Percentiles rank a stretch among this genome's conserved stretches.
Conservation (phyloP, 2,113 vertebrate species). For the Tylochromis polylepis region DNA sequence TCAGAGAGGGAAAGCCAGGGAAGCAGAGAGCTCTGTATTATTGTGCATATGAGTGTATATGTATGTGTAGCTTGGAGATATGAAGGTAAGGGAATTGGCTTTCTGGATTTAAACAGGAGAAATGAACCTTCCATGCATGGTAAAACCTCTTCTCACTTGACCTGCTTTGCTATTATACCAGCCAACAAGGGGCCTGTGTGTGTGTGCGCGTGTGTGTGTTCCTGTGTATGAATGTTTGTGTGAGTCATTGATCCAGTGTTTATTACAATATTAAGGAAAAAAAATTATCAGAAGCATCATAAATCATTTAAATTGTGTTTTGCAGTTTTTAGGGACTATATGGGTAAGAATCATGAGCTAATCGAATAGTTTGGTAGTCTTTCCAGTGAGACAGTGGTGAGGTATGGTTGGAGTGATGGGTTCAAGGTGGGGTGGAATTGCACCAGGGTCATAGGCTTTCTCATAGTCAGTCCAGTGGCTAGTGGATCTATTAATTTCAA, state of each 20-base stretch:
- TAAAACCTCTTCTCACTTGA: conserved; percentile 26
- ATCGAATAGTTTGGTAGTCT: neutral
- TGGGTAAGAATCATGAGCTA: neutral
- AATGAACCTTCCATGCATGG: conserved; percentile 29
- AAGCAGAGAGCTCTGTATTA: conserved; percentile 22
- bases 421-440: neutral
- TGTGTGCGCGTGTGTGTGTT: neutral
- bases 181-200: neutral
- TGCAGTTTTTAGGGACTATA: neutral
- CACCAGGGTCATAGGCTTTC: neutral
- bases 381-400: neutral
- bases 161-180: conserved; percentile 32
- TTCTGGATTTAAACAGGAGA: conserved; percentile 29
- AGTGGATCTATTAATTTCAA: no score
- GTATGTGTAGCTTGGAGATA: neutral
- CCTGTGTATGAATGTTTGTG: neutral
- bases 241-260: neutral
- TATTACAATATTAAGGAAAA: neutral
- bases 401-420: neutral
- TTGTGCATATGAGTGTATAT: neutral
- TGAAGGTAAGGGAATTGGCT: conserved; percentile 36
- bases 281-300: neutral
- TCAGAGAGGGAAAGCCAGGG: conserved; percentile 58
- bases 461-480: no score
- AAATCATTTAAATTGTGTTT: neutral